phyloP scores from a whole-genome alignment of 2,888 invertebrate genomes.

The Allophyes oxyacanthae region DNA sequence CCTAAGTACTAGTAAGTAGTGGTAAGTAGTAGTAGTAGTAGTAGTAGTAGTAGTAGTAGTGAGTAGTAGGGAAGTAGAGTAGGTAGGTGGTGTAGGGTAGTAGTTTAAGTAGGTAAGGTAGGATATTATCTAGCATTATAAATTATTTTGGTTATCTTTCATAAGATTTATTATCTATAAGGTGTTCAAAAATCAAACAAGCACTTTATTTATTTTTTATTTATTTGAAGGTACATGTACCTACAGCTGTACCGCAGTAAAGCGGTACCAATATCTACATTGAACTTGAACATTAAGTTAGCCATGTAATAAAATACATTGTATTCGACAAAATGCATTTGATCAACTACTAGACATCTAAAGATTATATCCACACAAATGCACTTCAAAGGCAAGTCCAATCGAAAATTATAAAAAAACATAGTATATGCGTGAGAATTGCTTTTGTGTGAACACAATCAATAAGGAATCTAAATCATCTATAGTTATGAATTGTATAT shows the following conservation, averaged over 20 bases:
- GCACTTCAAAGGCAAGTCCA: constrained; percentile 14
- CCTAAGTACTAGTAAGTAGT: too few species aligned
- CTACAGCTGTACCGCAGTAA: constrained; percentile 61
- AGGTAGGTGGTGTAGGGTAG: too few species aligned
- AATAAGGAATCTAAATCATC: constrained; percentile 32
- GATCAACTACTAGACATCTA: constrained; percentile 11
- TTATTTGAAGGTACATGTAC: constrained; percentile 81
- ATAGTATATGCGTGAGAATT: background rate
- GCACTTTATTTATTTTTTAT: constrained; percentile 69
- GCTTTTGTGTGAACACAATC: constrained; percentile 25
- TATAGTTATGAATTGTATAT: constrained; percentile 42
- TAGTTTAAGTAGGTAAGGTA: too few species aligned
- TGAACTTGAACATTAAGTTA: constrained; percentile 56
- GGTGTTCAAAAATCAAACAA: constrained; percentile 36
- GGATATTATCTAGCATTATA: too few species aligned
- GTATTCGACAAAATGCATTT: constrained; percentile 55
- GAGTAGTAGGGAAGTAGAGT: too few species aligned
- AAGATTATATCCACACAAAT: constrained; percentile 39
- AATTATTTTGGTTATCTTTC: too few species aligned
- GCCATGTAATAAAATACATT: constrained; percentile 39
- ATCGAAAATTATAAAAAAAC: constrained; percentile 7
- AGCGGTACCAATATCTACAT: constrained; percentile 63
- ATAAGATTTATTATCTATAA: too few species aligned
- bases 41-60: too few species aligned
- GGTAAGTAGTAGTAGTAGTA: too few species aligned